phyloP scores from a whole-genome alignment of 2,888 invertebrate genomes.

The Agrilus cyanescens region DNA sequence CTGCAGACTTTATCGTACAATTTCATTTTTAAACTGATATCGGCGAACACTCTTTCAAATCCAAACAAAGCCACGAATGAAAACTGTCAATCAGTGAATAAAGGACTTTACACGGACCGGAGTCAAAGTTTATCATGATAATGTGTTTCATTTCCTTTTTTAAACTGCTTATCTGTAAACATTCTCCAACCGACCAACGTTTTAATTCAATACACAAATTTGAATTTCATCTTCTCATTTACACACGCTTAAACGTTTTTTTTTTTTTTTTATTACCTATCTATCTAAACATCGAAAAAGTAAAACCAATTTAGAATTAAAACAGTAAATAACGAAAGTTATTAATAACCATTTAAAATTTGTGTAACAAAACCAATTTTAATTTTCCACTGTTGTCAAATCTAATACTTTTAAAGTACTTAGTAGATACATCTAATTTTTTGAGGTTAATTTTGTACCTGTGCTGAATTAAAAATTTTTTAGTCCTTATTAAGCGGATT shows the following conservation, averaged over 20 bases:
- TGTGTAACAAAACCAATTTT: not conserved
- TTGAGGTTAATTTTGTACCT: not conserved
- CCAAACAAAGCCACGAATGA: slow-evolving; percentile 21
- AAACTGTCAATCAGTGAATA: slow-evolving; percentile 21
- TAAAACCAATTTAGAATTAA: not conserved
- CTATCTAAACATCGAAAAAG: not conserved
- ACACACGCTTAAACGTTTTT: too few relatives aligned
- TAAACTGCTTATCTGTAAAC: slow-evolving; percentile 14
- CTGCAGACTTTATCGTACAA: too few relatives aligned
- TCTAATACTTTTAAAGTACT: not conserved
- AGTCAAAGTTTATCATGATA: slow-evolving; percentile 28
- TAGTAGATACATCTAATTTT: not conserved
- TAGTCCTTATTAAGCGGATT: not conserved
- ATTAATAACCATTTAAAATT: not conserved
- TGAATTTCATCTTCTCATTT: too few relatives aligned
- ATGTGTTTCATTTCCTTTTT: slow-evolving; percentile 34
- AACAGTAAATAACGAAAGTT: not conserved
- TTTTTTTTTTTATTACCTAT: too few relatives aligned
- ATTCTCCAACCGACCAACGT: not conserved
- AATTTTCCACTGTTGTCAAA: not conserved
- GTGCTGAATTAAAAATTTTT: not conserved
- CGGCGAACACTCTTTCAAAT: slow-evolving; percentile 16
- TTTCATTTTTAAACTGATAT: slow-evolving; percentile 13
- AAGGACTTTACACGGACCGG: slow-evolving; percentile 15
- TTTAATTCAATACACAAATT: not conserved